Evolutionary conservation across 2,888 invertebrate genomes (phyloP).

Genomic region (Tupiocoris notatus): DNA sequence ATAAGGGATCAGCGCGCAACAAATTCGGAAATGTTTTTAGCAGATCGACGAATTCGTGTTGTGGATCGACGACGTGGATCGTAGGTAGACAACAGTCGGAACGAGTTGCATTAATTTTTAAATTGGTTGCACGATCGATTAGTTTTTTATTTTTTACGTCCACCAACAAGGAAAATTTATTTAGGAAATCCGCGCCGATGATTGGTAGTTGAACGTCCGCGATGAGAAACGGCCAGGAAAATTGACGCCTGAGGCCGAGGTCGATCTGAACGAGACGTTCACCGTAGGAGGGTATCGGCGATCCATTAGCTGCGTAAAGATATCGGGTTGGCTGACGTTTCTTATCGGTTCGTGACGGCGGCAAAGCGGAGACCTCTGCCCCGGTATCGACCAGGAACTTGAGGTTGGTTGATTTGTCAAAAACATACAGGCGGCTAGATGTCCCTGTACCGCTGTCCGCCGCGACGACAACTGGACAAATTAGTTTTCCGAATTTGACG

Average conservation of each 20-base stretch:
- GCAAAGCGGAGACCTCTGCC: background rate
- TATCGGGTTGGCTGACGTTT: background rate
- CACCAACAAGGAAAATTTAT: no score
- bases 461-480: constrained; percentile 41
- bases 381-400: background rate
- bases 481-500: background rate
- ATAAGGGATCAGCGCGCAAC: background rate
- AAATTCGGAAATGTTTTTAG: constrained; percentile 26
- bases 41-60: background rate
- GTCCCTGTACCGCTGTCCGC: background rate
- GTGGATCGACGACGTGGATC: constrained; percentile 1
- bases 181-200: background rate
- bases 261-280: background rate
- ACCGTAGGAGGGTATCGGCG: background rate
- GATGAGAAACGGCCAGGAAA: constrained; percentile 1
- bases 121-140: no score
- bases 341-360: background rate
- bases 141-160: no score
- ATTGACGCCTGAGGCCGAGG: background rate
- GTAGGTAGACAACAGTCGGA: background rate
- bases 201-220: constrained; percentile 1
- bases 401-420: background rate
- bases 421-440: background rate
- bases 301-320: constrained; percentile 3
- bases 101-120: background rate